Evolutionary conservation across 2,888 invertebrate genomes (phyloP), one percentile per base, ranked within the genome.

Genomic region (Belgica antarctica): DNA sequence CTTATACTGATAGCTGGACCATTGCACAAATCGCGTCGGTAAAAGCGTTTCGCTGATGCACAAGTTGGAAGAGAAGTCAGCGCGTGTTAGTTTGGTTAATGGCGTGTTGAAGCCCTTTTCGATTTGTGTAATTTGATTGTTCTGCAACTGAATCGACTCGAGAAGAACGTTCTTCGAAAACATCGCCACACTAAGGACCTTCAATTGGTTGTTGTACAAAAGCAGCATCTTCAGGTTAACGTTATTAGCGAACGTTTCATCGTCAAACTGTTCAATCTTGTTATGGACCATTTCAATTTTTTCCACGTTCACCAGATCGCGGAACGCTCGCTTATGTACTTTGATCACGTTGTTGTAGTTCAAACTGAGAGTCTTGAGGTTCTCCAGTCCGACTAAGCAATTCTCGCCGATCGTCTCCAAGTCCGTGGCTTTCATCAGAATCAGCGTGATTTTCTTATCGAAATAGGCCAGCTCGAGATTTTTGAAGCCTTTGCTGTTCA

Each of bases 101-200:
- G 15, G 10, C 1, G 17, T 10, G 15, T 52, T 10, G 15, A 68
- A 68, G 1, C 52, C 52, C 34, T 68, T 68, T 28, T 68, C 68
- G n/a, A 68, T 57, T 68, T 68, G 68, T 5, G 57, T n/a, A 34
- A 68, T 68, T 5, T 28, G 28, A 68, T 68, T 68, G 15, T 68
- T 68, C 22, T 68, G 68, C 8, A 68, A 27, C 15, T 68, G 68
- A 10, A 68, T 4, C 15, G 68, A 57, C 19, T 68, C 68, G 1
- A 68, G 10, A 8, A 12, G 19, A 3, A 19, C 15, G 12, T 68
- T 68, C 7, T 22, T 28, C 1, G 57, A 12, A n/a, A 68, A 57
- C 2, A 68, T 19, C 22, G 52, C 19, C 1, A 22, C 22, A 8
- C 47, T 25, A 1, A 68, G 52, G 22, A 28, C 68, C 34, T 68